Evolutionary conservation across 2,797 vertebrate species (phyloP), one percentile per base, ranked within the genome.

Genomic region (Cottoperca gobio): DNA sequence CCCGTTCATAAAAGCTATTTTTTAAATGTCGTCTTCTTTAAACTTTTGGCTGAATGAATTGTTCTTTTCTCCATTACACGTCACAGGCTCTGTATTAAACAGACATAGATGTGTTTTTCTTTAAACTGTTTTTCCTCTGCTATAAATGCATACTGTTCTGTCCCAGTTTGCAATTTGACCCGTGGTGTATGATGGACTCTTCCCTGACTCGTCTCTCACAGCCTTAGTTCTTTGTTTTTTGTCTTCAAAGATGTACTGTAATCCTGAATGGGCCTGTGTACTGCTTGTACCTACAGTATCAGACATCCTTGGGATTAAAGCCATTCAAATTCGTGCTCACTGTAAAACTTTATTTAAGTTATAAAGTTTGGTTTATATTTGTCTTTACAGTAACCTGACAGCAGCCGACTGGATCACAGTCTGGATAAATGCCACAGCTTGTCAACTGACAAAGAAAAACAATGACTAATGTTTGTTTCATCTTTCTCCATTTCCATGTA

Each of bases 391-490:
- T 21, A 53, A 43, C n/a, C 26, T 68, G 66, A 43, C 72, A 68
- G 73, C 54, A 46, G 67, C 54, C 1, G 2, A 35, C 59, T 58
- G 46, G 49, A 43, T 52, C 57, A 11, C 26, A 5, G 26, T 48
- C 43, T 78, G 70, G 55, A 83, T 17, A 37, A 23, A 53, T 24
- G 63, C 59, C 58, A 66, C 16, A 53, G 78, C 78, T 66, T 53
- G 48, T 66, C 58, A 70, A 66, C 39, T 23, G 72, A 76, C 26
- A 59, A 63, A 74, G 24, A 52, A 64, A 86, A 81, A 76, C 69
- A 81, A 39, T 59, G 72, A 59, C 28, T 73, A 53, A 21, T 58
- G 55, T 83, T 83, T 72, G 73, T 75, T 84, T 84, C 55, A 63
- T 82, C 42, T 75, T 49, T 69, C 21, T 33, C 8, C 8, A 79